Percentiles rank a stretch among this genome's conserved stretches.
Conservation (phyloP, 2,113 vertebrate genomes). For the Rissa tridactyla region DNA sequence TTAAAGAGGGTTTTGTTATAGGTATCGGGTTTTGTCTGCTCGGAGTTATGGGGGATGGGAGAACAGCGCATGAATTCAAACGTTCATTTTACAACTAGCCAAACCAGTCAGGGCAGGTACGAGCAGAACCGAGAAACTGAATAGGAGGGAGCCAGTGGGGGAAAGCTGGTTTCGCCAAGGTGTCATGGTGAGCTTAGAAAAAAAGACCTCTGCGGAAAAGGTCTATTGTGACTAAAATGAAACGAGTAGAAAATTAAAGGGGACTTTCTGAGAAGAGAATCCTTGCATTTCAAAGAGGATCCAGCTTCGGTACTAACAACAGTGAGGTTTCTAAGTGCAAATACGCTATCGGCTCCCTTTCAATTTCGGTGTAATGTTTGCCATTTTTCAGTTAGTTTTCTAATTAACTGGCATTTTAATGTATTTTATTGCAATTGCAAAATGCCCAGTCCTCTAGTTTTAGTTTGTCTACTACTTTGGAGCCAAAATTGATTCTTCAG, state of each 20-base stretch:
- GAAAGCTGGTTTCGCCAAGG: not conserved
- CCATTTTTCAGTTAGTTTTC: not conserved
- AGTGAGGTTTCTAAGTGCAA: not conserved
- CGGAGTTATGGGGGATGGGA: conserved; percentile 63
- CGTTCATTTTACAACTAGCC: conserved; percentile 92
- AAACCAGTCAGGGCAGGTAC: conserved; percentile 93
- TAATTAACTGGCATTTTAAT: not conserved
- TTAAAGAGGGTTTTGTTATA: conserved; percentile 57
- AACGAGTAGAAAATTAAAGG: rapidly evolving
- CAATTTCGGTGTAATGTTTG: not conserved
- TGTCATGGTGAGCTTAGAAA: not conserved
- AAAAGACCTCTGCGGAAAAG: not conserved
- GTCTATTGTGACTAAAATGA: not conserved
- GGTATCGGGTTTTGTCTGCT: conserved; percentile 84
- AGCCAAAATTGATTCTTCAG: not conserved
- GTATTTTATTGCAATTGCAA: rapidly evolving
- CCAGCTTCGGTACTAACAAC: no score
- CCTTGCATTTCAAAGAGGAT: not conserved
- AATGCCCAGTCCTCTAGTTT: rapidly evolving
- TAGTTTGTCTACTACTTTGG: not conserved
- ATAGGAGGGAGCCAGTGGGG: conserved; percentile 31
- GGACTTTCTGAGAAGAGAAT: not conserved
- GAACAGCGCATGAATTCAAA: conserved; percentile 80
- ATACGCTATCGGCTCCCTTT: not conserved
- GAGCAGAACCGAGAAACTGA: conserved; percentile 63